Evolutionary conservation across 35 echinoderm and acorn worm genomes (phyloP).

Genomic region (Heliocidaris erythrogramma): DNA sequence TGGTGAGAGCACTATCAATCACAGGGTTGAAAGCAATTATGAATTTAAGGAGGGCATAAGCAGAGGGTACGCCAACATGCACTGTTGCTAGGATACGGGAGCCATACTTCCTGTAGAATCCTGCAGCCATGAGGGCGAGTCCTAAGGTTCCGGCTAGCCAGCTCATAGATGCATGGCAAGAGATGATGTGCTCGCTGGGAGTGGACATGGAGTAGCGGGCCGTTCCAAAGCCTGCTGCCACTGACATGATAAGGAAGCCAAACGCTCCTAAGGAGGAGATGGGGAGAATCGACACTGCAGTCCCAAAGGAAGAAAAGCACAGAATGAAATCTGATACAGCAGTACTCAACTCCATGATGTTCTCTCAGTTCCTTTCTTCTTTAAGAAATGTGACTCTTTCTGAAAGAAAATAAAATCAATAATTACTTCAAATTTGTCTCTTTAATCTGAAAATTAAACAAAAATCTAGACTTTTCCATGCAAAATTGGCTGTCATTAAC

Average conservation of each 20-base stretch:
- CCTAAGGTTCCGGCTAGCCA: slow-evolving; percentile 77
- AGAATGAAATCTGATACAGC: slow-evolving; percentile 90
- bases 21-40: slow-evolving; percentile 22
- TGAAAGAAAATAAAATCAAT: background rate
- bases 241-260: slow-evolving; percentile 73
- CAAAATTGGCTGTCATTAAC: too few species aligned
- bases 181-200: slow-evolving; percentile 37
- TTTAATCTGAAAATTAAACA: too few species aligned
- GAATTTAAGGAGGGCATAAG: slow-evolving; percentile 55
- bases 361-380: background rate
- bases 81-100: slow-evolving; percentile 48
- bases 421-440: background rate
- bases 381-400: background rate
- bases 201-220: slow-evolving; percentile 59
- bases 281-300: slow-evolving; percentile 49
- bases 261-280: slow-evolving; percentile 45
- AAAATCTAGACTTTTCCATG: background rate
- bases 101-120: slow-evolving; percentile 65
- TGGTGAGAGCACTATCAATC: slow-evolving; percentile 34
- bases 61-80: slow-evolving; percentile 52
- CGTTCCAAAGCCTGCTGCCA: slow-evolving; percentile 69
- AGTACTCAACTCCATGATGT: slow-evolving; percentile 60
- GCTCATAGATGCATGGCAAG: slow-evolving; percentile 61
- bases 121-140: slow-evolving; percentile 64
- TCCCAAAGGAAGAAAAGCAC: slow-evolving; percentile 64